Evolutionary conservation across 1,140 invertebrate genomes (phyloP).

Genomic region (Lanistes nyassanus): DNA sequence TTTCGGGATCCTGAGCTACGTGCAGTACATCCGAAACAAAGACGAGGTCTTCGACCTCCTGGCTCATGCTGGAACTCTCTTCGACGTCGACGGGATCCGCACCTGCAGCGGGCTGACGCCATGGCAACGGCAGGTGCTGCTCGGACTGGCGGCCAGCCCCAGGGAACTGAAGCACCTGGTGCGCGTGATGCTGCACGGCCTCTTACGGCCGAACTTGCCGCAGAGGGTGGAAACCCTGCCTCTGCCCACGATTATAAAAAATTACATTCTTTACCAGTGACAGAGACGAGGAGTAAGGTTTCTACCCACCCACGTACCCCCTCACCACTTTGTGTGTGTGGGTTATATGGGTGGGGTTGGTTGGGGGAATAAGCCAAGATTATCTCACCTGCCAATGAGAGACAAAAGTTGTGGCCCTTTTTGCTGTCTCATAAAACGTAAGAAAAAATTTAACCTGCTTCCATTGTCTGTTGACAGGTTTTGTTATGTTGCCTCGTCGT

Average conservation of each 20-base stretch:
- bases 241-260: constrained; percentile 48
- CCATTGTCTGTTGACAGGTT: too few species aligned
- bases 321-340: neutral
- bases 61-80: constrained; percentile 32
- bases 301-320: neutral
- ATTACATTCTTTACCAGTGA: constrained; percentile 39
- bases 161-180: constrained; percentile 43
- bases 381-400: neutral
- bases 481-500: too few species aligned
- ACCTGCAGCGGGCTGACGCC: constrained; percentile 26
- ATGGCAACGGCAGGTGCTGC: constrained; percentile 35
- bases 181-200: constrained; percentile 33
- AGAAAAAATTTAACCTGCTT: too few species aligned
- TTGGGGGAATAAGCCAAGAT: neutral
- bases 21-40: constrained; percentile 31
- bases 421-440: too few species aligned
- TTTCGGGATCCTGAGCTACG: constrained; percentile 51
- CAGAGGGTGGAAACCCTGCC: constrained; percentile 43
- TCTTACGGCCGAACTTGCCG: constrained; percentile 29
- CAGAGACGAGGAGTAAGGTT: neutral
- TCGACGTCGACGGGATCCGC: constrained; percentile 42
- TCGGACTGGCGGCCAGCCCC: constrained; percentile 28
- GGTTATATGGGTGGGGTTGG: neutral
- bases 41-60: constrained; percentile 44
- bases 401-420: too few species aligned